Conservation (phyloP, 30 jellyfish, hydroid and myxozoan genomes). For the Morbakka virulenta region DNA sequence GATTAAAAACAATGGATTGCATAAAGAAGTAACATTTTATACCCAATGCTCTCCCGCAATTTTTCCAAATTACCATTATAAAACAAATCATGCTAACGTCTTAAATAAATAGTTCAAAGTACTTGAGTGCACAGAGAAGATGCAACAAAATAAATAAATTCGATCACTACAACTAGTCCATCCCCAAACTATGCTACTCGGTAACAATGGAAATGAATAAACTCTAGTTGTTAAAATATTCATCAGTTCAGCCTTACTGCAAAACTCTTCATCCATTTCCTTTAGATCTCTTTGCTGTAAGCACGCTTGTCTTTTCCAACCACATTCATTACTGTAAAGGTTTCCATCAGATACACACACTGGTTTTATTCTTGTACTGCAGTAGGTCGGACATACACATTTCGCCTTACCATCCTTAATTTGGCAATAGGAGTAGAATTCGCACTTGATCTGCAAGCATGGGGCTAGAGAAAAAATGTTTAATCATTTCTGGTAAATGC, state of each 20-base stretch:
- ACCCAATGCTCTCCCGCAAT: too few species aligned
- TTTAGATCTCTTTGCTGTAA: background rate
- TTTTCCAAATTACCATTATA: too few species aligned
- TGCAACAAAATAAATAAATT: too few species aligned
- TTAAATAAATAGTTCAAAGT: too few species aligned
- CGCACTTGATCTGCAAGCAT: slow-evolving; percentile 29
- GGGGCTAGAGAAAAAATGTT: slow-evolving; percentile 15
- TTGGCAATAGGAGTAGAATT: slow-evolving; percentile 33
- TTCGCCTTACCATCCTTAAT: slow-evolving; percentile 21
- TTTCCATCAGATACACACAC: slow-evolving; percentile 65
- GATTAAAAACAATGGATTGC: too few species aligned
- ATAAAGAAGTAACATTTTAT: too few species aligned
- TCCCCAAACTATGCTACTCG: too few species aligned
- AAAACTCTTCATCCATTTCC: slow-evolving; percentile 11
- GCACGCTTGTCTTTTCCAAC: slow-evolving; percentile 40
- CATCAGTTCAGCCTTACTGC: slow-evolving; percentile 40
- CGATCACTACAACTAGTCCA: too few species aligned
- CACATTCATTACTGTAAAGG: slow-evolving; percentile 47
- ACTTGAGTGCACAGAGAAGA: too few species aligned
- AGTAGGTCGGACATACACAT: slow-evolving; percentile 45
- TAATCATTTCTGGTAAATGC: too few species aligned
- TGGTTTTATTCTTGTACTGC: slow-evolving; percentile 11
- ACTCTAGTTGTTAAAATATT: background rate
- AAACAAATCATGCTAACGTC: too few species aligned
- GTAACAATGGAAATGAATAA: background rate